Conservation (phyloP, 1,140 invertebrate genomes). For the Phocides pigmalion region DNA sequence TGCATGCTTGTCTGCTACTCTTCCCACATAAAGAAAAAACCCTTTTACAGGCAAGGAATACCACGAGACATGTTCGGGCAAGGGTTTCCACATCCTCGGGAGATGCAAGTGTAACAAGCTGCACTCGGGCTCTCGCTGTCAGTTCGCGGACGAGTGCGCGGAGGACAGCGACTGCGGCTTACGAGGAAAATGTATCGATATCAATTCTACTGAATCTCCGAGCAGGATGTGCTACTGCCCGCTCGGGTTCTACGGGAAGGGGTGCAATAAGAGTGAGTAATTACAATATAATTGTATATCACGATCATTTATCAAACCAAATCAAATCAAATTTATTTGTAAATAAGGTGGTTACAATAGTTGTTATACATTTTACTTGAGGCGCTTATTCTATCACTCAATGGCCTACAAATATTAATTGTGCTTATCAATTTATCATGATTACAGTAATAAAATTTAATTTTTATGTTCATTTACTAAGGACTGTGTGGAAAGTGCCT, state of each 20-base stretch:
- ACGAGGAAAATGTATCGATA: slow-evolving; percentile 92
- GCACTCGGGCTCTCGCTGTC: slow-evolving; percentile 92
- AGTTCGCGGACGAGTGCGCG: slow-evolving; percentile 93
- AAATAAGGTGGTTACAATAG: too few species aligned
- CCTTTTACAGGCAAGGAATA: slow-evolving; percentile 88
- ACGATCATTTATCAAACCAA: too few species aligned
- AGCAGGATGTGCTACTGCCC: slow-evolving; percentile 95
- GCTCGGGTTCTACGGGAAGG: slow-evolving; percentile 92
- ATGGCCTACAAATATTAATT: too few species aligned
- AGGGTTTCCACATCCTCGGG: slow-evolving; percentile 90
- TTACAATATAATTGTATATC: too few species aligned
- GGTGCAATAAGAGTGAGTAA: slow-evolving; percentile 91
- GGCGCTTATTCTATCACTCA: too few species aligned
- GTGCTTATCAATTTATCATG: too few species aligned
- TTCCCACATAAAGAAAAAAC: neutral
- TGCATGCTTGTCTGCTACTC: too few species aligned
- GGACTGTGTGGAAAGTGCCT: too few species aligned
- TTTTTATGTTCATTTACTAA: too few species aligned
- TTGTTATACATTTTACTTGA: too few species aligned
- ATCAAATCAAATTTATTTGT: too few species aligned
- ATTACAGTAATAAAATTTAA: too few species aligned
- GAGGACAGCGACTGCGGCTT: slow-evolving; percentile 93
- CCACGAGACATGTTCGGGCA: slow-evolving; percentile 92
- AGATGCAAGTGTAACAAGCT: slow-evolving; percentile 93
- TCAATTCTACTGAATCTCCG: slow-evolving; percentile 91